Base-by-base conservation (phyloP, 2,888 invertebrate species). In the Tribolium freemani region DNA sequence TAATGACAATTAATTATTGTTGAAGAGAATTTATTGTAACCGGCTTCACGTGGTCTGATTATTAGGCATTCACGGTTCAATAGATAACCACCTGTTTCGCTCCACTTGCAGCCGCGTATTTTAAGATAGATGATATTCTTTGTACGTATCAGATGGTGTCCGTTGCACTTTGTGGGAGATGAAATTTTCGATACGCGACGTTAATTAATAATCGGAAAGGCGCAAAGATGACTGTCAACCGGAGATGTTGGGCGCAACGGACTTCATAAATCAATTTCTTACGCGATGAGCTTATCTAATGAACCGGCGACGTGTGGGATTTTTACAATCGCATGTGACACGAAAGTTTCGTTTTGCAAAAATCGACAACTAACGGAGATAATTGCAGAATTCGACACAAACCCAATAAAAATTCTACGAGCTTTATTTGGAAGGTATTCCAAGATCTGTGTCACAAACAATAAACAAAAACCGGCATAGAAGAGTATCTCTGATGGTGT, bases 41-140 rank as follows among this genome's bases (percentile, higher is more conserved):
- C 63, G 69, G 53, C 72, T 72, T 72, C 72, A 69, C 69, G 78
- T 79, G 75, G 75, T 77, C 76, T 77, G 73, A 78, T 79, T 79
- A 79, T 77, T 77, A 76, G 75, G 69, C 68, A 73, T 78, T 79
- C 76, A 77, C 76, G 80, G 80, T 79, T 80, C 79, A 79, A 68
- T 76, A 76, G 75, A 71, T 72, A 75, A 74, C 76, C 76, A 73
- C 75, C 74, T 75, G 78, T 78, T 76, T 66, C 80, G 80, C 78
- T 79, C 80, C 78, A 78, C 75, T 80, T 71, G 69, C 63, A 61
- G 31, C 61, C 45, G 57, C 45, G 54, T 67, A 58, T 69, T 72
- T 74, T 72, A 64, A 66, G 71, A 71, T 57, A 64, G 71, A 66
- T 54, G 71, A 71, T 64, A 71, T 64, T 71, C 57, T 71, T 64